These are phyloP conservation scores for Drosophila gaucha DNA, from an alignment of 2,888 invertebrate species.

Conservation along the genomic window DNA sequence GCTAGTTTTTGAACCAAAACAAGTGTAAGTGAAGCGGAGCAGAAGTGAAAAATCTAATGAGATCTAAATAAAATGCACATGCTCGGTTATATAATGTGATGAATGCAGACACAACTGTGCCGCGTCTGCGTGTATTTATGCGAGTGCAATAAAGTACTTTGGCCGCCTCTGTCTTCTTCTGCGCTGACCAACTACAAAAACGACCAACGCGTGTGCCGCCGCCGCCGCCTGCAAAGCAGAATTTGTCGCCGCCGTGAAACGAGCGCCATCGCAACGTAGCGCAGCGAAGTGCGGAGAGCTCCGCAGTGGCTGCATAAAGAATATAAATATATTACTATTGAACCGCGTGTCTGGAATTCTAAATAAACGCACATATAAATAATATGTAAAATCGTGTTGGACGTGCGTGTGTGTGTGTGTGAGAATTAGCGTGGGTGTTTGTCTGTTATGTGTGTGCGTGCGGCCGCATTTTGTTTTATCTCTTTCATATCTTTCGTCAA, in stretches of 20 bases:
- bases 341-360: slow-evolving; percentile 71
- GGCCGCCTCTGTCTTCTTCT: slow-evolving; percentile 20
- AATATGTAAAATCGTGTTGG: slow-evolving; percentile 30
- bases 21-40: slow-evolving; percentile 67
- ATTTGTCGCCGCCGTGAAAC: slow-evolving; percentile 50
- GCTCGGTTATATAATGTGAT: slow-evolving; percentile 57
- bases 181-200: slow-evolving; percentile 58
- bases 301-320: slow-evolving; percentile 42
- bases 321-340: slow-evolving; percentile 56
- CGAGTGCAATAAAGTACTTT: slow-evolving; percentile 45
- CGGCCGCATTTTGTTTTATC: slow-evolving; percentile 51
- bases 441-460: no score
- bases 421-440: slow-evolving; percentile 9
- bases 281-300: slow-evolving; percentile 8
- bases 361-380: slow-evolving; percentile 47
- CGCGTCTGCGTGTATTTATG: slow-evolving; percentile 14
- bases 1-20: slow-evolving; percentile 50
- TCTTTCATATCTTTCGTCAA: slow-evolving; percentile 47
- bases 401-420: not conserved
- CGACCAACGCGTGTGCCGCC: slow-evolving; percentile 69
- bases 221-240: slow-evolving; percentile 61
- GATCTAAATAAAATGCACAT: slow-evolving; percentile 56
- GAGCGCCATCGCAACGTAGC: slow-evolving; percentile 30
- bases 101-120: slow-evolving; percentile 24
- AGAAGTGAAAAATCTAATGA: slow-evolving; percentile 43